Base-by-base conservation (phyloP, 2,888 invertebrate species). In the Penaeus monodon region DNA sequence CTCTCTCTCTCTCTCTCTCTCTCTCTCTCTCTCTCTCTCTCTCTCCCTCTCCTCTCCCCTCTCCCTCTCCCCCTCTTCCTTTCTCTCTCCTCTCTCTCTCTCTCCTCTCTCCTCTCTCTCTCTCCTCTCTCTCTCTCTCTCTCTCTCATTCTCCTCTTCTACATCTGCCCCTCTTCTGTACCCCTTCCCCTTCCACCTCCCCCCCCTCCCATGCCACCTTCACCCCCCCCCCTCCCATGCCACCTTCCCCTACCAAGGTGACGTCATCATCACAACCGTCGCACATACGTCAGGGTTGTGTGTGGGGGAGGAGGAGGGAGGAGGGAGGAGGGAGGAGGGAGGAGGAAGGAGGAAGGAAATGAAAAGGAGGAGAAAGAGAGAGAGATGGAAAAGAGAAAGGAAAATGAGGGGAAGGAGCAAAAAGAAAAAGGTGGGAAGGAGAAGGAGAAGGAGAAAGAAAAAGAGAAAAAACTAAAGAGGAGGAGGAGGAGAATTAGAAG, bases 131-230 rank as follows among this genome's bases (percentile, higher is more conserved):
- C 90, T 89, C 91, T 90, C 91, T 89, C 91, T 91, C 17, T 20
- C 49, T 66, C 76, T 73, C 81, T 81, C 74, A 92, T 92, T 92
- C 92, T 92, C 92, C 92, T 92, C 91, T 90, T 91, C 87, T 90
- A 91, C 91, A 90, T 90, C 90, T 90, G 90, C 90, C 89, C 90
- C 89, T 27, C 81, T 14, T 10, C 24, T 64, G 29, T 64, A 65
- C 7, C n/a, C 24, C 10, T 38, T 63, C 38, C 49, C 10, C 49
- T 7, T 10, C 29, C n/a, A n/a, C n/a, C 33, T 65, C n/a, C 29
- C 12, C 17, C 20, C 2, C 64, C 27, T 27, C 24, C 29, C 17
- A 57, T 33, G 33, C 44, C 27, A 17, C 24, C 29, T n/a, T 24
- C 20, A 17, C 17, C 27, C 27, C 12, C 57, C n/a, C 57, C 6